Evolutionary conservation across 1,140 invertebrate genomes (phyloP), one percentile per base, ranked within the genome.

Genomic region (Andrena cerasifolii): DNA sequence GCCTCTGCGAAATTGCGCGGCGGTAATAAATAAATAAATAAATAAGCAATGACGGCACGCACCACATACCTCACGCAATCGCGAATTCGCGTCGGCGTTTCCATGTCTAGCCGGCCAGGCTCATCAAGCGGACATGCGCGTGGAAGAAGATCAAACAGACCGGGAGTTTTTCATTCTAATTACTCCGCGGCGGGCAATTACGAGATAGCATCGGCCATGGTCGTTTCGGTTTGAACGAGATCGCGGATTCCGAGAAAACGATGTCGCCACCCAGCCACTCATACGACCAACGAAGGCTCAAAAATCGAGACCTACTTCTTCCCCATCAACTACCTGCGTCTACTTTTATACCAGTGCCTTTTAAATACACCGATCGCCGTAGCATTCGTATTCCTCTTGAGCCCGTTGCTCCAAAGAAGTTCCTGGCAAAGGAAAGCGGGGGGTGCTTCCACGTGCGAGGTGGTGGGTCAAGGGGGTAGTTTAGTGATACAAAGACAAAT

Each of bases 131-230:
- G 63, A 67, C 51, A 53, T 62, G 80, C 66, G 65, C 53, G 68
- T 51, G 40, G 56, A 78, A 53, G 56, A 79, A 87, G 79, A 91
- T 91, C 89, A 90, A 91, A 91, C 88, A 88, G 88, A 88, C 89
- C 89, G 90, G 82, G 89, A 88, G 87, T 89, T 89, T 91, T 88
- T 91, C 87, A 90, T 91, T 89, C 89, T 90, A 89, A 91, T 91
- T 90, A 88, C 84, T 88, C 72, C 63, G 51, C 75, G 68, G 78
- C 59, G 40, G 54, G 79, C 80, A 87, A 90, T 87, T 84, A 84
- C 63, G 59, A 84, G 83, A 89, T 88, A 83, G 78, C 77, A 87
- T 85, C 68, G 62, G 36, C 21, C 54, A 33, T 26, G 26, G 67
- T 49, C n/a, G 63, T 78, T 82, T 82, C 68, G 43, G 36, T 54